These are phyloP conservation scores for Pollenia amentaria DNA, from an alignment of 2,888 invertebrate species.

Conservation along the genomic window DNA sequence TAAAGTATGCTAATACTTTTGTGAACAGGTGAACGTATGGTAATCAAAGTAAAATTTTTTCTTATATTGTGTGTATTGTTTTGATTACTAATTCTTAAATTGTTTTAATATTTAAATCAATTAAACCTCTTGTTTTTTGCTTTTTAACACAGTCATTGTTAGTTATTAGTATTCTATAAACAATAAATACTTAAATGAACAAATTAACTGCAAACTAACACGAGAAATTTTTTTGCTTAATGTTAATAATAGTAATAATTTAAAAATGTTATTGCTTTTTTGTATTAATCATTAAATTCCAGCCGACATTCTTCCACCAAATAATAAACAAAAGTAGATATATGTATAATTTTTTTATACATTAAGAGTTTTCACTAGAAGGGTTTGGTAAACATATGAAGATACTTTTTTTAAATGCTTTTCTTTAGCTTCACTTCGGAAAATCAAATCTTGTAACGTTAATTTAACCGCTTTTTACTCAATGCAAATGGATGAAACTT, in stretches of 20 bases:
- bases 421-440: too few relatives aligned
- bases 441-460: too few relatives aligned
- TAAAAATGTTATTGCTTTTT: conserved; percentile 27
- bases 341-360: neutral
- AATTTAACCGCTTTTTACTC: too few relatives aligned
- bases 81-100: conserved; percentile 40
- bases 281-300: conserved; percentile 23
- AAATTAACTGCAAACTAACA: conserved; percentile 44
- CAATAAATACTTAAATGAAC: conserved; percentile 13
- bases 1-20: conserved; percentile 22
- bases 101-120: conserved; percentile 28
- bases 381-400: neutral
- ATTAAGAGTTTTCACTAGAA: conserved; percentile 9
- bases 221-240: conserved; percentile 41
- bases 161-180: conserved; percentile 24
- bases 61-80: neutral
- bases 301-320: conserved; percentile 41
- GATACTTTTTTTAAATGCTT: too few relatives aligned
- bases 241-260: conserved; percentile 27
- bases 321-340: conserved; percentile 11
- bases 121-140: conserved; percentile 18
- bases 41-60: neutral
- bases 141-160: conserved; percentile 48
- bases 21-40: neutral
- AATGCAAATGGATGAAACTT: too few relatives aligned